Percentiles rank a stretch among this genome's conserved stretches.
These are phyloP conservation scores for Empidonax alnorum DNA, from an alignment of 2,113 vertebrate species.

Conservation along the genomic window DNA sequence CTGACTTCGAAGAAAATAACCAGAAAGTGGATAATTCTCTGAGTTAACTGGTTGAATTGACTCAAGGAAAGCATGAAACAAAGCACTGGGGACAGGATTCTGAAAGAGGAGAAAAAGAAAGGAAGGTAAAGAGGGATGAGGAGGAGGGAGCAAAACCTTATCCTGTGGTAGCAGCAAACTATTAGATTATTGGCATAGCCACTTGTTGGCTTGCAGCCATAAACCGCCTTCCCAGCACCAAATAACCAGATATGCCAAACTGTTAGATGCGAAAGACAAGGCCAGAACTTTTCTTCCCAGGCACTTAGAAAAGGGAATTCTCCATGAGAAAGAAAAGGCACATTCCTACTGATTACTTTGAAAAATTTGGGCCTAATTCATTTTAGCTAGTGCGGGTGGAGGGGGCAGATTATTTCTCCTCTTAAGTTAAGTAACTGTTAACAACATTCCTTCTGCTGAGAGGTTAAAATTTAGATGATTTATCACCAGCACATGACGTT, in stretches of 20 bases:
- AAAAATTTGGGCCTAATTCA: not conserved
- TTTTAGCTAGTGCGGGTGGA: not conserved
- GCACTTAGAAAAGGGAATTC: not conserved
- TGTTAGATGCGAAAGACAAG: not conserved
- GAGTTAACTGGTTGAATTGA: not conserved
- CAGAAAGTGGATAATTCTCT: not conserved
- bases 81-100: not conserved
- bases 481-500: not conserved
- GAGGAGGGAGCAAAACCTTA: not conserved
- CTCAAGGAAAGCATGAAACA: not conserved
- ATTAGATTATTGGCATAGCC: not conserved
- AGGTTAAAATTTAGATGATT: constrained; percentile 17
- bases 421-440: not conserved
- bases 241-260: not conserved
- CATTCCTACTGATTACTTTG: not conserved
- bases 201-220: not conserved
- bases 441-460: not conserved
- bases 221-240: not conserved
- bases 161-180: not conserved
- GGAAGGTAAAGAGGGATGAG: not conserved
- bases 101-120: not conserved
- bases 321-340: not conserved
- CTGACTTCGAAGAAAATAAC: not conserved
- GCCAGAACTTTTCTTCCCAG: not conserved
- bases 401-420: not conserved